Conservation (phyloP, 92 coral and sea anemone genomes). For the Siderastrea radians region DNA sequence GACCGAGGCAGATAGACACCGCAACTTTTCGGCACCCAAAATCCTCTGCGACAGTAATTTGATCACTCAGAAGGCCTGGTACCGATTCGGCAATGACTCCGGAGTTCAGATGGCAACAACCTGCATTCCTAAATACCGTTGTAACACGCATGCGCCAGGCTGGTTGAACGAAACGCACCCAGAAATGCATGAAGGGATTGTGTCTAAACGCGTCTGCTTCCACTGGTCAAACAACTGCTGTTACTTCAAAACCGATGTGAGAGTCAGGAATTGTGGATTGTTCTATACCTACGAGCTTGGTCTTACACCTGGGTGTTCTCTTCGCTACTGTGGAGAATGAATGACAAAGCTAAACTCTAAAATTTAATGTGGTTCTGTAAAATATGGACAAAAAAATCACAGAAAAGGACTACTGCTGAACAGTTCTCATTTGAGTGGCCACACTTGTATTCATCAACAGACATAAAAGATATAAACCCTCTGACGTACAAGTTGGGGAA, state of each 20-base stretch:
- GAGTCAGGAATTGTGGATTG: slow-evolving; percentile 12
- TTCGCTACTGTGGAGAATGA: slow-evolving; percentile 36
- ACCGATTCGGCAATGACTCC: slow-evolving; percentile 23
- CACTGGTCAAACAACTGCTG: slow-evolving; percentile 9
- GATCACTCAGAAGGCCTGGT: slow-evolving; percentile 20
- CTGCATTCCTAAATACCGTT: neutral
- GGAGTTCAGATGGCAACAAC: slow-evolving; percentile 22
- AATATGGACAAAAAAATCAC: too few relatives aligned
- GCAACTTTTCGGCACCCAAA: neutral
- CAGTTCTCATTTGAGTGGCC: neutral
- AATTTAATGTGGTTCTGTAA: too few relatives aligned
- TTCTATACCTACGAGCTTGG: slow-evolving; percentile 29
- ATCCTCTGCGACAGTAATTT: slow-evolving; percentile 7
- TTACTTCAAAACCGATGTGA: neutral
- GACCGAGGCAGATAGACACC: slow-evolving; percentile 15
- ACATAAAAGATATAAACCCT: too few relatives aligned
- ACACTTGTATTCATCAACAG: too few relatives aligned
- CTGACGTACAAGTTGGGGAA: too few relatives aligned
- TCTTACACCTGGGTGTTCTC: neutral
- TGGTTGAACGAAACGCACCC: slow-evolving; percentile 32
- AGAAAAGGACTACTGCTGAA: too few relatives aligned
- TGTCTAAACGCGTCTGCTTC: slow-evolving; percentile 18
- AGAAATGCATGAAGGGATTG: slow-evolving; percentile 19
- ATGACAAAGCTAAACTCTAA: too few relatives aligned
- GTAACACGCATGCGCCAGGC: slow-evolving; percentile 31